Base-by-base conservation (phyloP, 2,888 invertebrate genomes). In the Neoascia interrupta region DNA sequence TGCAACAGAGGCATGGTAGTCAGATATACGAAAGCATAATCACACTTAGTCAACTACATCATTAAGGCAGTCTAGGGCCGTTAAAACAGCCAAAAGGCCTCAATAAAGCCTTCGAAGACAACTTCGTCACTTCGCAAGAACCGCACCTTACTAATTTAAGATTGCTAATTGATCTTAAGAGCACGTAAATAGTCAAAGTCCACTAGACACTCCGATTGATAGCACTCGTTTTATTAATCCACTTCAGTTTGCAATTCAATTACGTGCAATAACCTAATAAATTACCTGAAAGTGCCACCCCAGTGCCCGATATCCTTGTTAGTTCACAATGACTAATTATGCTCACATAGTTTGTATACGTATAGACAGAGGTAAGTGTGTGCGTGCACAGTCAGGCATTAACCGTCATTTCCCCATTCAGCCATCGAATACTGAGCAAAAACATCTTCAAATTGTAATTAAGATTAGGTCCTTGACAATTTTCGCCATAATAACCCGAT, bases 381-480 rank as follows among this genome's bases (percentile, higher is more conserved):
- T n/a, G n/a, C n/a, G 36, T 8, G 23, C 5, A 21, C 11, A 19
- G 3, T 19, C 11, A 28, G n/a, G 16, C 8, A 39, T 31, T 51
- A 8, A 16, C 16, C 36, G 36, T 64, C 43, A 43, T 34, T 43
- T n/a, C n/a, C 43, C 13, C 18, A 53, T 53, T 64, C 64, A 64
- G n/a, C 6, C 23, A 64, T 43, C 53, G 36, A 64, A 64, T 15
- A 36, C 53, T 41, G 34, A 18, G 18, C 53, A 53, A 43, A 43
- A 43, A 13, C 64, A 43, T 53, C 64, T 53, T 43, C 51, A 64
- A 51, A 41, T 53, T 53, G 31, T 64, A 64, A 53, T 64, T 53
- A 53, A 53, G 53, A 41, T 53, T 34, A 41, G 41, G 51, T 41
- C 36, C 64, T 53, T 36, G 41, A 53, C 53, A 41, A 64, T 64